phyloP scores from a whole-genome alignment of 2,797 vertebrate species.

The Xenops minutus region DNA sequence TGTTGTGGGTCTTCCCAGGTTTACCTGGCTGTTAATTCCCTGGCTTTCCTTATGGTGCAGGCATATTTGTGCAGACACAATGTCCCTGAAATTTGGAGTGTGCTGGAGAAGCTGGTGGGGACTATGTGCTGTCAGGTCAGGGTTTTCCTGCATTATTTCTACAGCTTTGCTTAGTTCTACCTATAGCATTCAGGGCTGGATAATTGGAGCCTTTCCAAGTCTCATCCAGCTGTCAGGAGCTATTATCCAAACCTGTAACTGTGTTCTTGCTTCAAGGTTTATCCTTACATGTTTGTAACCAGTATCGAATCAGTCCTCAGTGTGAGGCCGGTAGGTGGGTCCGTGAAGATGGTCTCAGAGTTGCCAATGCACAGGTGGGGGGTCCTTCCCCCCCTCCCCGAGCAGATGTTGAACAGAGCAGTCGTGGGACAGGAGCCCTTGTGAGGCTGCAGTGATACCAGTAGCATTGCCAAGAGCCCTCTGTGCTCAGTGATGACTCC shows the following conservation, averaged over 20 bases:
- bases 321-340: background rate
- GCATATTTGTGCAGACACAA: background rate
- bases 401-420: rapidly evolving
- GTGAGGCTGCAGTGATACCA: background rate
- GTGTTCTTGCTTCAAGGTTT: background rate
- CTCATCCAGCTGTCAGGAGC: background rate
- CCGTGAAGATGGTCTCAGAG: background rate
- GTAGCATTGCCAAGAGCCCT: rapidly evolving
- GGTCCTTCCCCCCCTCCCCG: rapidly evolving
- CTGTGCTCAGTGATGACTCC: background rate
- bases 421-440: background rate
- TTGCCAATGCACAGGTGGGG: background rate
- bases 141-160: background rate
- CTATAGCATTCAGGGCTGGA: background rate
- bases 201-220: background rate
- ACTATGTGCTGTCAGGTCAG: rapidly evolving
- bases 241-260: background rate
- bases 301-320: rapidly evolving
- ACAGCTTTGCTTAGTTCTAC: background rate
- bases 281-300: background rate
- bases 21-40: background rate
- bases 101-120: background rate
- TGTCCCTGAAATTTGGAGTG: rapidly evolving
- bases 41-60: rapidly evolving
- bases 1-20: background rate